Conservation (phyloP, 1,140 invertebrate species). For the honey bee (Apis mellifera) region DNA sequence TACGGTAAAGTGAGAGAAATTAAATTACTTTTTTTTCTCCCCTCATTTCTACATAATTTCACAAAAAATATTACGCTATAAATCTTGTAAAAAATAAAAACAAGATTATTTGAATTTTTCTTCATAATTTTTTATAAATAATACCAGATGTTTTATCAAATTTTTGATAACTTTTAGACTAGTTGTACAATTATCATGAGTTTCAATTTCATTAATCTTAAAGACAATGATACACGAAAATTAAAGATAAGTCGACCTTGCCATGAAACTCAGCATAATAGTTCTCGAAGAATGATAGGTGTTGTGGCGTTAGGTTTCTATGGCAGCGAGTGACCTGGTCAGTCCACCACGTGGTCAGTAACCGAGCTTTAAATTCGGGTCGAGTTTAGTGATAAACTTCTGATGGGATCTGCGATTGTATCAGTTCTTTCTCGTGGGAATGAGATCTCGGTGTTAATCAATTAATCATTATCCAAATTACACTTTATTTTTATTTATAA, state of each 20-base stretch:
- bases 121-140: too few relatives aligned
- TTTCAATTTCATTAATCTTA: background rate
- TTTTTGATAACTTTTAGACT: too few relatives aligned
- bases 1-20: constrained; percentile 8
- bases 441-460: constrained; percentile 34
- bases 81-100: too few relatives aligned
- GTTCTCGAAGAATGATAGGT: constrained; percentile 63
- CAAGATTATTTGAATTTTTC: background rate
- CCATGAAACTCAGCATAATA: constrained; percentile 66
- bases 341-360: constrained; percentile 78
- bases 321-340: constrained; percentile 80
- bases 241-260: constrained; percentile 71
- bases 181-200: too few relatives aligned
- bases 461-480: constrained; percentile 23
- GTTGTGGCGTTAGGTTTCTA: constrained; percentile 78
- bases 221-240: constrained; percentile 23
- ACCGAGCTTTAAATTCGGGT: constrained; percentile 61
- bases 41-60: background rate
- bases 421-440: constrained; percentile 13
- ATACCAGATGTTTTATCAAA: too few relatives aligned
- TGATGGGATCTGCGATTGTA: constrained; percentile 48
- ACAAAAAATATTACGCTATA: background rate
- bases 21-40: background rate
- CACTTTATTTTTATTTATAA: background rate
- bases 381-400: constrained; percentile 42